phyloP scores from a whole-genome alignment of 2,113 vertebrate species.

The Tamias sibiricus region DNA sequence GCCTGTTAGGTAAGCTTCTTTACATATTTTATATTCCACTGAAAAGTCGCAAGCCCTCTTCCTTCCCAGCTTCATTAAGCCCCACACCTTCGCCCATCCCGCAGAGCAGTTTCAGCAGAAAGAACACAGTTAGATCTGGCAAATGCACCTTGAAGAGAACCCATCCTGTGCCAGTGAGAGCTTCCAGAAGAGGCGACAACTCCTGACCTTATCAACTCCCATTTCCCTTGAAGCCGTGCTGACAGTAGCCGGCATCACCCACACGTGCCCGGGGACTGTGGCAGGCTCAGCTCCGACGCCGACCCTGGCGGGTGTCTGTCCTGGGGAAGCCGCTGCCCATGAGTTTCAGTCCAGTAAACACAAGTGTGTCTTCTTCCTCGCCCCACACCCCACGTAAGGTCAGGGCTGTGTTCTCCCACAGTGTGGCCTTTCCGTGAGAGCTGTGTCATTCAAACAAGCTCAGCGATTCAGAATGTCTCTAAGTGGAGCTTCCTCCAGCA shows the following conservation, averaged over 20 bases:
- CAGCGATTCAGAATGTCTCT: conserved; percentile 31
- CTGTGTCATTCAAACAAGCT: conserved; percentile 24
- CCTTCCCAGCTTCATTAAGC: neutral
- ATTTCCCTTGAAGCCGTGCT: conserved; percentile 64
- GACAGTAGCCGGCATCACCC: conserved; percentile 60
- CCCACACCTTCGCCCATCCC: conserved; percentile 61
- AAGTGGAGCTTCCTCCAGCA: neutral
- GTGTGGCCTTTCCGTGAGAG: neutral
- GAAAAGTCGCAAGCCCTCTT: conserved; percentile 11
- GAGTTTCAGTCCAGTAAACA: conserved; percentile 43
- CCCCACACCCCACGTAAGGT: neutral
- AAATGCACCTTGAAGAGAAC: conserved; percentile 64
- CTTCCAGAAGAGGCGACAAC: conserved; percentile 71
- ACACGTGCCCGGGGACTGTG: too few species aligned
- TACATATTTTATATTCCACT: conserved; percentile 32
- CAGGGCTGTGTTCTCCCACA: neutral
- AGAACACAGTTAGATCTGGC: conserved; percentile 51
- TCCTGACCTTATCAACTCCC: conserved; percentile 72
- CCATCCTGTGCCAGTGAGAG: conserved; percentile 61
- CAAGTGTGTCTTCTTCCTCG: neutral
- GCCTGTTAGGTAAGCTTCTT: neutral
- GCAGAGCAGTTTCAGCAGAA: conserved; percentile 60
- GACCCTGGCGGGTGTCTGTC: neutral
- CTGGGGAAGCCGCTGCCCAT: neutral
- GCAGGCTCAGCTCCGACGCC: neutral